Evolutionary conservation across 2,888 invertebrate species (phyloP), one percentile per base, ranked within the genome.

Genomic region (Andrena chrysosceles): DNA sequence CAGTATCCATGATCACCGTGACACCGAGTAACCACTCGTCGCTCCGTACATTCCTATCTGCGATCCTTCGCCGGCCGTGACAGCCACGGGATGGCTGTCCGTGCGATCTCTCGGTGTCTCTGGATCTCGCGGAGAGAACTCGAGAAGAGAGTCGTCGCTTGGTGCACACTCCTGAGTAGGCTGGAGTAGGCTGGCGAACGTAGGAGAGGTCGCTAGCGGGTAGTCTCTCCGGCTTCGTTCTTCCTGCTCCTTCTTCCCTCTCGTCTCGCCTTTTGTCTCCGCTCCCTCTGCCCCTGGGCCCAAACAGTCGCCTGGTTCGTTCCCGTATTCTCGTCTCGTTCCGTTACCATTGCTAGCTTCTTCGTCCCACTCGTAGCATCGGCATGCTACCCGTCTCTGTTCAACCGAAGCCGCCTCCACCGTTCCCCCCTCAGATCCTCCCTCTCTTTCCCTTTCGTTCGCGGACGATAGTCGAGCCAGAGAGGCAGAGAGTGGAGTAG

Each of bases 1-100:
- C 83, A 84, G 83, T 84, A 84, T 84, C 83, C 83, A 68, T 78
- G 83, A 84, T 84, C 83, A 78, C 78, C 83, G 83, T 83, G 78
- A 83, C 83, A 81, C 82, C 83, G 77, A 72, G 81, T 81, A 82
- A 72, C 71, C 83, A 82, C 77, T 83, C 83, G 72, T 83, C 73
- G 73, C 62, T 73, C 70, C 77, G n/a, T 77, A 78, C 78, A 84
- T 84, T 83, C 83, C 83, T 78, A 83, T 83, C 78, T 75, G 49
- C 83, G 70, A 83, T 82, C 83, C 73, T 56, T 69, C 69, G 66
- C 54, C 42, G 35, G 20, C 64, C 67, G 83, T 82, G 83, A 83
- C 83, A 82, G 77, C 72, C 70, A 26, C 70, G 10, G 68, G 81
- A 72, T 76, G 77, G 48, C 81, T 70, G 81, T 80, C 81, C 52